phyloP scores from a whole-genome alignment of 1,140 invertebrate species.

The Vanessa tameamea region DNA sequence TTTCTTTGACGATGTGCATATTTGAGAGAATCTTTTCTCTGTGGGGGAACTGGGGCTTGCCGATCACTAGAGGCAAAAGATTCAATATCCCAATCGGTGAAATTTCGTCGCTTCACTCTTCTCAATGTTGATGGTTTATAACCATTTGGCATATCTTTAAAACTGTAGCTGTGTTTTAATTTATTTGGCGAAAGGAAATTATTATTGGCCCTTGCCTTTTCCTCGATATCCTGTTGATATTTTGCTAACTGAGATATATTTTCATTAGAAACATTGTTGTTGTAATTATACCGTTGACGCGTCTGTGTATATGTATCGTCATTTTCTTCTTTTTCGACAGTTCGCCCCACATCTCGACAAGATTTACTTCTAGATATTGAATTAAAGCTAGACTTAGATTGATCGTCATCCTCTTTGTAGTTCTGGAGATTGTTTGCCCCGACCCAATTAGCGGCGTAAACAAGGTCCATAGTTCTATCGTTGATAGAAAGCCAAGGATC shows the following conservation, averaged over 20 bases:
- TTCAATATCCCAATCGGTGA: conserved; percentile 81
- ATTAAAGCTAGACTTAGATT: conserved; percentile 61
- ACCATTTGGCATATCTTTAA: conserved; percentile 82
- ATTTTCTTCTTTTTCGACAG: conserved; percentile 57
- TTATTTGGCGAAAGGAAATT: conserved; percentile 75
- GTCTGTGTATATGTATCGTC: conserved; percentile 58
- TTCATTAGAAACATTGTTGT: conserved; percentile 63
- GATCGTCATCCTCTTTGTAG: conserved; percentile 60
- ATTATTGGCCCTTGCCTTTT: conserved; percentile 79
- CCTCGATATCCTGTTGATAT: conserved; percentile 83
- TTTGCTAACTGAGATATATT: conserved; percentile 82
- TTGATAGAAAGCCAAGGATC: conserved; percentile 84
- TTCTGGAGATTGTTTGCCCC: conserved; percentile 81
- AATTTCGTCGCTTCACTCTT: conserved; percentile 78
- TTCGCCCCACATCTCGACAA: conserved; percentile 73
- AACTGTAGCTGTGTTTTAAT: conserved; percentile 79
- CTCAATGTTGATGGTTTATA: conserved; percentile 81
- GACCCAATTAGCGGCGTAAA: conserved; percentile 92
- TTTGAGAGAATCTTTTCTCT: conserved; percentile 77
- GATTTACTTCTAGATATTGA: conserved; percentile 79
- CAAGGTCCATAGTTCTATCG: conserved; percentile 85
- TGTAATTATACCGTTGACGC: conserved; percentile 53
- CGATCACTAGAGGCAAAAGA: conserved; percentile 65
- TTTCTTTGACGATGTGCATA: conserved; percentile 78
- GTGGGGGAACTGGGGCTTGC: conserved; percentile 70